These are phyloP conservation scores for Arctia plantaginis DNA, from an alignment of 2,888 invertebrate species.

Conservation along the genomic window DNA sequence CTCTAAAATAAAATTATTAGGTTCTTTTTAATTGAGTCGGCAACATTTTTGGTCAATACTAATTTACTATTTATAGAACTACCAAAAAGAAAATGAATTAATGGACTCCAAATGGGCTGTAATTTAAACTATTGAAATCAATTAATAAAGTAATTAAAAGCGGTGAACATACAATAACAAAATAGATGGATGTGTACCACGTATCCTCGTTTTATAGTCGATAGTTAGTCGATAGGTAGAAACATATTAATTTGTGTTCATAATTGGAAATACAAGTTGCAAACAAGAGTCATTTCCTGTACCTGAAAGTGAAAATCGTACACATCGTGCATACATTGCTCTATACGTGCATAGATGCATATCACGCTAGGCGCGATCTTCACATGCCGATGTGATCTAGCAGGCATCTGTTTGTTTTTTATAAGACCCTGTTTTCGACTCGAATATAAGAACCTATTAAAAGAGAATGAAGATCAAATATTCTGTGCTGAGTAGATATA, in stretches of 20 bases:
- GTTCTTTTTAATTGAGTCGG: background rate
- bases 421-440: conserved; percentile 56
- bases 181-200: background rate
- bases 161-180: background rate
- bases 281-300: conserved; percentile 36
- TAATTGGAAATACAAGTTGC: background rate
- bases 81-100: background rate
- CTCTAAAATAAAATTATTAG: background rate
- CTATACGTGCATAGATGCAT: conserved; percentile 52
- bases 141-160: background rate
- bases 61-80: background rate
- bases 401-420: conserved; percentile 56
- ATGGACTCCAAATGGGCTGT: background rate
- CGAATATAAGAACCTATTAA: conserved; percentile 60
- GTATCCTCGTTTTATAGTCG: background rate
- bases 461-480: conserved; percentile 65
- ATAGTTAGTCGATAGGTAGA: background rate
- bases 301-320: conserved; percentile 81
- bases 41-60: background rate
- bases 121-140: too few relatives aligned
- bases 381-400: conserved; percentile 56
- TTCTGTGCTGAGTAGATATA: conserved; percentile 75
- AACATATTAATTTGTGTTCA: background rate
- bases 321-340: conserved; percentile 62
- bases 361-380: conserved; percentile 63